Percentiles rank a stretch among this genome's conserved stretches.
Evolutionary conservation across 2,888 invertebrate species (phyloP).

Genomic region (Eupithecia centaureata): DNA sequence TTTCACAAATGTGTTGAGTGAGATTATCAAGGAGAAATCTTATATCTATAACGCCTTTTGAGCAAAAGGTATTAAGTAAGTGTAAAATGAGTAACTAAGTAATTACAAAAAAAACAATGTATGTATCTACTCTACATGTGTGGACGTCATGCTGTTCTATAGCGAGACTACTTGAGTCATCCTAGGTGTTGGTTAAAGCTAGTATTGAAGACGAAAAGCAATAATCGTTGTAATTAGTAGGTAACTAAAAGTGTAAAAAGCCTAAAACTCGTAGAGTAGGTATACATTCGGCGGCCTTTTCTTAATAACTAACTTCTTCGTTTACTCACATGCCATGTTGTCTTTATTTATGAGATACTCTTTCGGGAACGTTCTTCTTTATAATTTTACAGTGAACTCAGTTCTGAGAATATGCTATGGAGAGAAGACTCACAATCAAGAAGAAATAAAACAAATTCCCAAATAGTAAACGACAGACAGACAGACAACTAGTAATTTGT

Average conservation of each 20-base stretch:
- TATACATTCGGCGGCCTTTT: neutral
- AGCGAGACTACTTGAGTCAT: neutral
- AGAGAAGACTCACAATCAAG: too few relatives aligned
- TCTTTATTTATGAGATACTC: neutral
- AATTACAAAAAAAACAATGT: too few relatives aligned
- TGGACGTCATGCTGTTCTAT: neutral
- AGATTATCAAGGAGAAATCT: too few relatives aligned
- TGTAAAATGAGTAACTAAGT: too few relatives aligned
- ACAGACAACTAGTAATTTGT: neutral
- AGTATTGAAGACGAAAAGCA: neutral
- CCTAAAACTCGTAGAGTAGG: neutral
- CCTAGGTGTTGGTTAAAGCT: too few relatives aligned
- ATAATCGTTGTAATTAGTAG: neutral
- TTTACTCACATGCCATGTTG: conserved; percentile 9
- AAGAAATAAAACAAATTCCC: too few relatives aligned
- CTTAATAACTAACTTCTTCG: neutral
- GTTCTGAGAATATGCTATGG: neutral
- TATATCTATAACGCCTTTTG: too few relatives aligned
- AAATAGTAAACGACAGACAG: neutral
- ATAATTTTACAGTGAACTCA: neutral
- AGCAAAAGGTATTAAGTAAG: too few relatives aligned
- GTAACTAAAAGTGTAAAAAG: neutral
- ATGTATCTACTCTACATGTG: too few relatives aligned
- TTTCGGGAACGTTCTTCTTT: neutral
- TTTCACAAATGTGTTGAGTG: too few relatives aligned